Evolutionary conservation across 1,140 invertebrate genomes (phyloP).

Genomic region (Cotesia typhae): DNA sequence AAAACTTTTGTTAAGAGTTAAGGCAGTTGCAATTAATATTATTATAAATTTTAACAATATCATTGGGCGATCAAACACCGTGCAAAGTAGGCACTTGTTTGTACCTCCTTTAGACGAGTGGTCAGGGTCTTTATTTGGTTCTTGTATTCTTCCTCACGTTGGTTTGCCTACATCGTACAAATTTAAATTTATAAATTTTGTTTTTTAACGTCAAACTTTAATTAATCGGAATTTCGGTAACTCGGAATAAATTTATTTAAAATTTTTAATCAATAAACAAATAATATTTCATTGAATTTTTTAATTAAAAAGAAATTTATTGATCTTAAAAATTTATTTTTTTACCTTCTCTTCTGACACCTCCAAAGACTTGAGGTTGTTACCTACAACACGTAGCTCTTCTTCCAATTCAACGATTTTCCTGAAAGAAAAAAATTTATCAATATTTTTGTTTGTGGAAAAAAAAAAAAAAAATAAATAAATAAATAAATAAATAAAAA

Average conservation of each 20-base stretch:
- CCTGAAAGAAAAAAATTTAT: slow-evolving; percentile 72
- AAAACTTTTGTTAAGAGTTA: slow-evolving; percentile 14
- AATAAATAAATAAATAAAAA: neutral
- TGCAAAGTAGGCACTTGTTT: slow-evolving; percentile 57
- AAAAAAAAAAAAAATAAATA: too few species aligned
- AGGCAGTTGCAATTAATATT: slow-evolving; percentile 19
- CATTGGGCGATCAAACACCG: slow-evolving; percentile 43
- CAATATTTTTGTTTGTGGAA: neutral
- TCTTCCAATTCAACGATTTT: slow-evolving; percentile 99
- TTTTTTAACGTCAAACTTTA: too few species aligned
- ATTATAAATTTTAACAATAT: neutral
- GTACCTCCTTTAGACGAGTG: slow-evolving; percentile 98
- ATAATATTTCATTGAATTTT: neutral
- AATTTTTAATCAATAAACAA: too few species aligned
- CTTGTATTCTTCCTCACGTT: slow-evolving; percentile 99
- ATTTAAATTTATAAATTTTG: neutral
- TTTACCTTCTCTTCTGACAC: slow-evolving; percentile 99
- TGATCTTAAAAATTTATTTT: slow-evolving; percentile 45
- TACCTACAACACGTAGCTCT: slow-evolving; percentile 98
- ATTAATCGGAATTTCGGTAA: neutral
- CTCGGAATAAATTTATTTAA: slow-evolving; percentile 8
- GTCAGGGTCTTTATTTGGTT: slow-evolving; percentile 99
- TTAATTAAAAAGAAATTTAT: neutral
- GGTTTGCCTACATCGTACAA: slow-evolving; percentile 83
- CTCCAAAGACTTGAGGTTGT: slow-evolving; percentile 99